Evolutionary conservation across 1,140 invertebrate genomes (phyloP).

Genomic region (Alviniconcha marisindica): DNA sequence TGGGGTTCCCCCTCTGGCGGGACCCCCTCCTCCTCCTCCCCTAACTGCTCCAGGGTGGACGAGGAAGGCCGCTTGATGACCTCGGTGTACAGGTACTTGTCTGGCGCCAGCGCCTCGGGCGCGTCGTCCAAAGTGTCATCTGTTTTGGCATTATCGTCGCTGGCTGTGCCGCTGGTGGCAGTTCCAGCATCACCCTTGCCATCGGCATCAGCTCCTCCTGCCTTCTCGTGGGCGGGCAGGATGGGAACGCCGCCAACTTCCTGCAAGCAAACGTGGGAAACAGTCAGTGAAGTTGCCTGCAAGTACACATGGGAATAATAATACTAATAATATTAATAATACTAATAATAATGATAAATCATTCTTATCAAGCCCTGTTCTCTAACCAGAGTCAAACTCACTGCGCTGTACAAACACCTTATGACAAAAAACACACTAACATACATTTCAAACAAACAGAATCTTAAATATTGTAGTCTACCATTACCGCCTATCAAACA

Average conservation of each 20-base stretch:
- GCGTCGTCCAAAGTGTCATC: background rate
- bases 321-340: background rate
- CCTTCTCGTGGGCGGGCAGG: slow-evolving; percentile 3
- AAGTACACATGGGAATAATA: background rate
- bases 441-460: too few species aligned
- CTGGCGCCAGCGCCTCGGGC: background rate
- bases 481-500: too few species aligned
- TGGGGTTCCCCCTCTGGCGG: background rate
- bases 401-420: too few species aligned
- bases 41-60: background rate
- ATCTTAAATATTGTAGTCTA: background rate
- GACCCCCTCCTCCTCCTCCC: background rate
- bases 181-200: too few species aligned
- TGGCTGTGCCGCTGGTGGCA: background rate
- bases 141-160: background rate
- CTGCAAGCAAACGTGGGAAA: too few species aligned
- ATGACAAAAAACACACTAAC: too few species aligned
- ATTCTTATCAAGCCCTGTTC: too few species aligned
- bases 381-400: too few species aligned
- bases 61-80: slow-evolving; percentile 28
- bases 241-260: slow-evolving; percentile 6
- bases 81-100: slow-evolving; percentile 29
- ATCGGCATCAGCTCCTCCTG: background rate
- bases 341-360: too few species aligned
- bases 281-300: too few species aligned